Conservation (phyloP, 2,888 invertebrate species). For the Meloe dianella region DNA sequence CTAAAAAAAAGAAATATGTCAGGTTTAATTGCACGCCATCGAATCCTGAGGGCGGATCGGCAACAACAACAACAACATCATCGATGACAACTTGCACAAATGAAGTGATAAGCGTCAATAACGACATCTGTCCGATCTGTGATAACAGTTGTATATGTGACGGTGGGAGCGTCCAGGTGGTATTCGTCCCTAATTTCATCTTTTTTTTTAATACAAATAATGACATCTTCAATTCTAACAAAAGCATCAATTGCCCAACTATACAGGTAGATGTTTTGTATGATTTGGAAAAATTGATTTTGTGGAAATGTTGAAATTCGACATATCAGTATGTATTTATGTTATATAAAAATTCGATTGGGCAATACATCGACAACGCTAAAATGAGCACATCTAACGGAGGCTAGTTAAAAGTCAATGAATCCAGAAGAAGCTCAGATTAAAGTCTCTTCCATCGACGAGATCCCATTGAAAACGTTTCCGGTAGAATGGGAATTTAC, state of each 20-base stretch:
- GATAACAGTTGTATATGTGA: conserved; percentile 33
- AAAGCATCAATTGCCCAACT: neutral
- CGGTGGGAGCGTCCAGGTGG: conserved; percentile 35
- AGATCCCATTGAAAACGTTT: conserved; percentile 9
- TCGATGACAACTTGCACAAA: conserved; percentile 16
- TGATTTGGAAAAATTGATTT: neutral
- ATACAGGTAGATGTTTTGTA: neutral
- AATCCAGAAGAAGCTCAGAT: conserved; percentile 8
- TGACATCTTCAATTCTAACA: neutral
- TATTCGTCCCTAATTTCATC: conserved; percentile 1
- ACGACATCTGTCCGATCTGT: conserved; percentile 36
- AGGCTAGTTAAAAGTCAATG: conserved; percentile 12
- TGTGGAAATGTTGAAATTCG: neutral
- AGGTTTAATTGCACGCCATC: conserved; percentile 32
- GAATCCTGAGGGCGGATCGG: conserved; percentile 18
- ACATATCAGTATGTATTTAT: neutral
- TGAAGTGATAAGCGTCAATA: conserved; percentile 33
- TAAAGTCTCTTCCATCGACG: neutral
- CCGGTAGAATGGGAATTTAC: neutral
- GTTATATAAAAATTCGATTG: too few species aligned
- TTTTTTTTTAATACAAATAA: neutral
- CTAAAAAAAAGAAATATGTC: conserved; percentile 18
- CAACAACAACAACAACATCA: conserved; percentile 15
- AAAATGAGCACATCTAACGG: conserved; percentile 2
- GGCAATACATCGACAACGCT: conserved; percentile 4